Evolutionary conservation across 2,888 invertebrate species (phyloP), one percentile per base, ranked within the genome.

Genomic region (Dyspetes luteomarginatus): DNA sequence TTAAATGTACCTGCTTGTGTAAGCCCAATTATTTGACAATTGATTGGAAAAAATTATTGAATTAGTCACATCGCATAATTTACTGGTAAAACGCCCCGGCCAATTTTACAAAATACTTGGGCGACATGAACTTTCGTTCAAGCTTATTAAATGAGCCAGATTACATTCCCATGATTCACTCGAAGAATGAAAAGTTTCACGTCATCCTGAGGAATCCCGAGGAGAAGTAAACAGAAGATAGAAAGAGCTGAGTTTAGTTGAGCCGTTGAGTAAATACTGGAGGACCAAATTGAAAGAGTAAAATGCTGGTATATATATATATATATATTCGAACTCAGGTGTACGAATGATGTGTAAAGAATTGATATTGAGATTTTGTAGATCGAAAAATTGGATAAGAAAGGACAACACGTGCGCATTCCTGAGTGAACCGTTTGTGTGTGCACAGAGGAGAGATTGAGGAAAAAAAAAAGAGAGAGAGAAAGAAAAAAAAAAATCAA

Each of bases 291-390:
- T 24, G 48, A 78, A 60, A 52, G 26, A 36, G 50, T 24, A 24
- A 68, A 24, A 50, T 12, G 43, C 36, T 50, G 19, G 19, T 50
- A 2, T 41, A 12, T n/a, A n/a, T n/a, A n/a, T n/a, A n/a, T n/a
- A n/a, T n/a, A n/a, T n/a, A n/a, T n/a, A 12, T 48, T 28, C 12
- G 43, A 58, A 22, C 30, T 60, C 30, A 60, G 26, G 48, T 58
- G 56, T 24, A 19, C 2, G 24, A 24, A 50, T 7, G 41, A 48
- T 26, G 55, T 60, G 43, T 48, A 26, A 50, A 74, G 55, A 65
- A 74, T 81, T 77, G 64, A 68, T 73, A 81, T 81, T 74, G 74
- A 78, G 69, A 79, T 79, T 79, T 48, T 45, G n/a, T 69, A 74
- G 81, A 81, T 81, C 64, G 45, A 45, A 28, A 69, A 74, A 30